A percentile compares a stretch with the other conserved stretches of the same genome.
phyloP scores from a whole-genome alignment of 2,797 vertebrate species.

The Rhinoraja longicauda region DNA sequence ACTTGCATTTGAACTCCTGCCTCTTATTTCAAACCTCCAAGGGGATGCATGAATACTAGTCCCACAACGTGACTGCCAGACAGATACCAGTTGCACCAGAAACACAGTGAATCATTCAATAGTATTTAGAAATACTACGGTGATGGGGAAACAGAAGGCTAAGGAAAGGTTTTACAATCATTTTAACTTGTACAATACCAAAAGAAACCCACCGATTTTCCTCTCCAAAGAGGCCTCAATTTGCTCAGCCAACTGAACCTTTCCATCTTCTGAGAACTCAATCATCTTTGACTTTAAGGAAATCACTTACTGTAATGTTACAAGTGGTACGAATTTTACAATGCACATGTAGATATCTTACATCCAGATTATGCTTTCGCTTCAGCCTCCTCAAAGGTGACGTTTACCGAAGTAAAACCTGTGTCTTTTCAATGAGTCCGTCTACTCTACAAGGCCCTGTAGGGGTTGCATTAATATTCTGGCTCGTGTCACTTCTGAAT shows the following conservation, averaged over 20 bases:
- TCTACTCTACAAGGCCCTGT: background rate
- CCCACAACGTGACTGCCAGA: too few relatives aligned
- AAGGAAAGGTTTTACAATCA: background rate
- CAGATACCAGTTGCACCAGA: background rate
- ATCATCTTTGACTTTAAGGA: background rate
- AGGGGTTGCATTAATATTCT: background rate
- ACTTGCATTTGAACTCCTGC: too few relatives aligned
- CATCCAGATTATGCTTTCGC: background rate
- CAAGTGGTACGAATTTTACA: background rate
- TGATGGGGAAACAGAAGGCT: background rate
- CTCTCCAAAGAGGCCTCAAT: background rate
- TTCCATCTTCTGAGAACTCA: background rate
- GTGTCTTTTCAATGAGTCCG: background rate
- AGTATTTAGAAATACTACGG: background rate
- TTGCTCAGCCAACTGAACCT: background rate
- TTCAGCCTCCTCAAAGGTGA: background rate
- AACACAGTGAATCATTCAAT: background rate
- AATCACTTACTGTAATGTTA: background rate
- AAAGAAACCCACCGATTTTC: background rate
- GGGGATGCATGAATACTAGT: too few relatives aligned
- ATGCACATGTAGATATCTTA: conserved; percentile 4
- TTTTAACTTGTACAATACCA: background rate
- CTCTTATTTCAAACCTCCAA: too few relatives aligned
- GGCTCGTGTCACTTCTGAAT: background rate
- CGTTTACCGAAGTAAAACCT: background rate